Base-by-base conservation (phyloP, 2,113 vertebrate genomes). In the Telmatochromis sp. region DNA sequence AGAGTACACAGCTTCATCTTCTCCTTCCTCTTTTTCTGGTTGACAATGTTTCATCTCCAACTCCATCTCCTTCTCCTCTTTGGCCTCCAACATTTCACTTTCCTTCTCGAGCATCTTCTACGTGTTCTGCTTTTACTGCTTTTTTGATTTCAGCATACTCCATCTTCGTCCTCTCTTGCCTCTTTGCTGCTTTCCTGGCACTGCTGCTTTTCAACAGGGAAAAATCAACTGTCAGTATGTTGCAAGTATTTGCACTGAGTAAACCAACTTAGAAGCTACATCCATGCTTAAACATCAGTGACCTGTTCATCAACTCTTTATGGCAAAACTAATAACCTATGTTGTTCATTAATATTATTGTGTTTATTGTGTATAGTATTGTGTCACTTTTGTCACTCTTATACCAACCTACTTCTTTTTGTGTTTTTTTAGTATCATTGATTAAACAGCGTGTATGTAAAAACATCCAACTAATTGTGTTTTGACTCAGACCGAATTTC, bases 141-240 rank as follows among this genome's bases (percentile, higher is more conserved):
- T 26, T 80, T 45, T 92, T 91, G 23, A 95, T 92, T 88, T 96
- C 95, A n/a, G 93, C 88, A 4, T 90, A 94, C 35, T 94, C 94
- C 0, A 88, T 93, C 14, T 93, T 75, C 0, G 35, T 87, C 4
- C 4, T 45, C 14, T 89, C 80, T 26, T 6, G 6, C n/a, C 13
- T 79, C 21, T 65, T 37, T 65, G 60, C 60, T 37, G 60, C 60
- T 65, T 37, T 65, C 45, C 75, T 23, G 45, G n/a, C 23, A 75
- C 14, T 14, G 6, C 45, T 49, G 26, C 15, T 78, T 78, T 78
- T 49, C 42, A 49, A 49, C 4, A 19, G 23, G 42, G 23, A 49
- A 7, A 49, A 19, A 4, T 49, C 1, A 12, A 96, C 94, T 21
- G 33, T 65, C 33, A 37, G 33, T 0, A 37, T 0, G 33, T 23